These are phyloP conservation scores for Nipponia nippon DNA, from an alignment of 2,113 vertebrate species.

Conservation along the genomic window DNA sequence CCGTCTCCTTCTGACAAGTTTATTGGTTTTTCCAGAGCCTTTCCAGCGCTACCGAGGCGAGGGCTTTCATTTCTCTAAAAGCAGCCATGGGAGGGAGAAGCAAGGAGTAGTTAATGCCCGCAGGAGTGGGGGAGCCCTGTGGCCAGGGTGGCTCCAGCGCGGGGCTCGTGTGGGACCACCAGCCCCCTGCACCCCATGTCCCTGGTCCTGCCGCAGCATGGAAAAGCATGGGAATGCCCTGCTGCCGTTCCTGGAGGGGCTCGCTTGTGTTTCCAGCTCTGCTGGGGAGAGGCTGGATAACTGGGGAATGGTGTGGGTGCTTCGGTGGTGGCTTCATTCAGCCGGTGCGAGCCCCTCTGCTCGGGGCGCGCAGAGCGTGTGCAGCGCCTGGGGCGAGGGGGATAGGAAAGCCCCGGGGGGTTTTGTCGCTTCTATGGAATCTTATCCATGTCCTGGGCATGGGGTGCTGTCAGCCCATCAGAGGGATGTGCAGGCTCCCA, in stretches of 20 bases:
- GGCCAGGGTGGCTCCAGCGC: not conserved
- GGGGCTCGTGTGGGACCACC: not conserved
- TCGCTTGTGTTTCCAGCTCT: not conserved
- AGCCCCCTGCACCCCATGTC: not conserved
- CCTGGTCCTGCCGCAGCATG: not conserved
- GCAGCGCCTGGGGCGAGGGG: not conserved
- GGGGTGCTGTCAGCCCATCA: not conserved
- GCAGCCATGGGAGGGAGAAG: not conserved
- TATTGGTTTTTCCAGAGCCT: not conserved
- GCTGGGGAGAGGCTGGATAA: not conserved
- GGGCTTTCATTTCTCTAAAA: not conserved
- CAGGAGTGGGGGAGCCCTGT: fast-evolving
- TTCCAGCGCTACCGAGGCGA: not conserved
- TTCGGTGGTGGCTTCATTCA: not conserved
- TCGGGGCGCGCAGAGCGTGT: not conserved
- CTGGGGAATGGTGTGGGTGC: not conserved
- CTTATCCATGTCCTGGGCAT: not conserved
- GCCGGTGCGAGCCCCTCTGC: not conserved
- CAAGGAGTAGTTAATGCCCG: not conserved
- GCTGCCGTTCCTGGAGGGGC: not conserved
- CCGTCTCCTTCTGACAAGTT: not conserved
- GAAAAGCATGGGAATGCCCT: not conserved
- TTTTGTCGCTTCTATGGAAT: not conserved
- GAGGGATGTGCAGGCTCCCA: not conserved
- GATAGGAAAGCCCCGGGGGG: not conserved